Base-by-base conservation (phyloP, 2,888 invertebrate species). In the Xestia c-nigrum region DNA sequence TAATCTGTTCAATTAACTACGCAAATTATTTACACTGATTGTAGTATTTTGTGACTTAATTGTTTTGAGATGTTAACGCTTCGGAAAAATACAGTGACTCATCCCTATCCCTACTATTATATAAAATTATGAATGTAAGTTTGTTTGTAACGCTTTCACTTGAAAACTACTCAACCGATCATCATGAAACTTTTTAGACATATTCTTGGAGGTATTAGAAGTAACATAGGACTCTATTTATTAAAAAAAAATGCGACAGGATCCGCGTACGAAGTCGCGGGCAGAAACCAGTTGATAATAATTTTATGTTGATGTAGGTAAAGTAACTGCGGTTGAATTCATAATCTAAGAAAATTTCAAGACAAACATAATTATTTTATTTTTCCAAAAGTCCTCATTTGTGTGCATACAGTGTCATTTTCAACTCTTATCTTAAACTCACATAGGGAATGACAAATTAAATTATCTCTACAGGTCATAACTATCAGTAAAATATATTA, bases 1-100 rank as follows among this genome's bases (percentile, higher is more conserved):
- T n/a, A 70, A 82, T 78, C 74, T 74, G 21, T 12, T n/a, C 55
- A 73, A 69, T 64, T 75, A 40, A 66, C 10, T 59, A 12, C 71
- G 61, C 72, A 74, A 81, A 79, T 74, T 76, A 50, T 43, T 59
- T 24, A 40, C 40, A 40, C n/a, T 52, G 55, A 70, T 67, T 63
- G 46, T 70, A 59, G 38, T 59, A 55, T 50, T 65, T 57, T 66
- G 24, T 43, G 50, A 47, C 10, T 57, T 67, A 55, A 52, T 55
- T 19, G 16, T 57, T 65, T 52, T 46, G 4, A 24, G 43, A 40
- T n/a, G 16, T 6, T 46, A 31, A 68, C 9, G 19, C 12, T 21
- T 47, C 3, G 61, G 68, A 66, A 75, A n/a, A 69, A 75, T 63
- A 46, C 12, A 64, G 40, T 67, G 46, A 78, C 16, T 83, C 65